These are phyloP conservation scores for Rhopalosiphum nymphaeae DNA, from an alignment of 2,888 invertebrate genomes.

Conservation along the genomic window DNA sequence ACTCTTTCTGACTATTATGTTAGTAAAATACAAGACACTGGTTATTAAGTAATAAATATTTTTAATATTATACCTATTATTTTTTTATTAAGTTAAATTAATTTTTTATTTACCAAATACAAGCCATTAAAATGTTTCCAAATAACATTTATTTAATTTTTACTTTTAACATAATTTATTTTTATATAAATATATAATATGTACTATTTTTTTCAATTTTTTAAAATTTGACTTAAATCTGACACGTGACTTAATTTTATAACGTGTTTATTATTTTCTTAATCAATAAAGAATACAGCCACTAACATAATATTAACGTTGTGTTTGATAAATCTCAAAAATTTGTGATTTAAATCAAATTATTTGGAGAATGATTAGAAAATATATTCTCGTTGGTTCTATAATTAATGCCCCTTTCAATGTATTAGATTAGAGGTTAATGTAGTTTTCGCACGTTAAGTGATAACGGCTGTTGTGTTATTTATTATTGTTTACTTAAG, in stretches of 20 bases:
- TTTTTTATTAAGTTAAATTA: background rate
- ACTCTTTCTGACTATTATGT: background rate
- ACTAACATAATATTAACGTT: background rate
- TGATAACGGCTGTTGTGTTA: constrained; percentile 46
- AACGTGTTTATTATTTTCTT: background rate
- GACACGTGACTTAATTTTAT: background rate
- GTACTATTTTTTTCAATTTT: background rate
- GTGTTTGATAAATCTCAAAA: background rate
- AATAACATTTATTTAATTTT: background rate
- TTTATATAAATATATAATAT: background rate
- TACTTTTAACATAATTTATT: background rate
- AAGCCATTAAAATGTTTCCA: background rate
- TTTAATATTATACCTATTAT: background rate
- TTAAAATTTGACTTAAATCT: background rate
- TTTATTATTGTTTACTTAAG: constrained; percentile 50
- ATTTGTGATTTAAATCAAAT: background rate
- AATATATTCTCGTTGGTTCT: background rate
- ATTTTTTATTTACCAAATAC: background rate
- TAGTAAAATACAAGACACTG: background rate
- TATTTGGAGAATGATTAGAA: background rate
- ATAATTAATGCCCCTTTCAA: constrained; percentile 10
- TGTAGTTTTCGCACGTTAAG: constrained; percentile 57
- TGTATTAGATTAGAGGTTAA: constrained; percentile 35
- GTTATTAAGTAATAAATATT: background rate
- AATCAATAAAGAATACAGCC: background rate